A percentile compares a stretch with the other conserved stretches of the same genome.
phyloP scores from a whole-genome alignment of 2,797 vertebrate species.

The Acropternis orthonyx region DNA sequence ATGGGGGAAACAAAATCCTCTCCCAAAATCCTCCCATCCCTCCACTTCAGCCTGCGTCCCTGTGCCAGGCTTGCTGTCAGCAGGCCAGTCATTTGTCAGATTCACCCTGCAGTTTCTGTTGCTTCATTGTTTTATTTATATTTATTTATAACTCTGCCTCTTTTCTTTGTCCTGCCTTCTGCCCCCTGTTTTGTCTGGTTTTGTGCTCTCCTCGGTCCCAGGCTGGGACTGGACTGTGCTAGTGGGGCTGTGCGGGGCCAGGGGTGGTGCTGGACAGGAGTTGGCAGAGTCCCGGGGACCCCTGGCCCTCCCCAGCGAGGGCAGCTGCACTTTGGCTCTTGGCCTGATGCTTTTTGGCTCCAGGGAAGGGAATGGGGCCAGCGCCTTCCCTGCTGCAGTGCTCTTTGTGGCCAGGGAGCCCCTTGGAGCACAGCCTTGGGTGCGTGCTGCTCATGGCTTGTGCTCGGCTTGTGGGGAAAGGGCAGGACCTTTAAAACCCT shows the following conservation, averaged over 20 bases:
- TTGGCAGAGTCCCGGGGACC: background rate
- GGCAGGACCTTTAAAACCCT: background rate
- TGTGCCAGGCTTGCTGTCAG: background rate
- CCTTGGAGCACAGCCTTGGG: fast-evolving
- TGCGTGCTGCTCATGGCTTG: fast-evolving
- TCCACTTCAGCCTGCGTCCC: background rate
- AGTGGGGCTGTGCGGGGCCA: too few relatives aligned
- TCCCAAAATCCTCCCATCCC: background rate
- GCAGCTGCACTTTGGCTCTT: background rate
- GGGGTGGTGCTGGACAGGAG: background rate
- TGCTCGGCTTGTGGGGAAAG: background rate
- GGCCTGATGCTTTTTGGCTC: background rate
- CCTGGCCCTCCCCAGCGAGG: fast-evolving
- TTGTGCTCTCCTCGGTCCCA: background rate
- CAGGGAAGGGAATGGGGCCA: background rate
- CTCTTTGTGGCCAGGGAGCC: fast-evolving
- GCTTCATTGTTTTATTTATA: background rate
- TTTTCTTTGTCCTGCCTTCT: background rate
- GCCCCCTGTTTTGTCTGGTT: background rate
- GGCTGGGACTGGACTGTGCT: too few relatives aligned
- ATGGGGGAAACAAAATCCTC: background rate
- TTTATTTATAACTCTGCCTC: background rate
- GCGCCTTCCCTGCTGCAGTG: fast-evolving
- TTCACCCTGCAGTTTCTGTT: background rate
- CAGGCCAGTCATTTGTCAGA: background rate